Evolutionary conservation across 37 sponge, comb jelly and placozoan genomes (phyloP), one percentile per base, ranked within the genome.

Genomic region (Oscarella lobularis): DNA sequence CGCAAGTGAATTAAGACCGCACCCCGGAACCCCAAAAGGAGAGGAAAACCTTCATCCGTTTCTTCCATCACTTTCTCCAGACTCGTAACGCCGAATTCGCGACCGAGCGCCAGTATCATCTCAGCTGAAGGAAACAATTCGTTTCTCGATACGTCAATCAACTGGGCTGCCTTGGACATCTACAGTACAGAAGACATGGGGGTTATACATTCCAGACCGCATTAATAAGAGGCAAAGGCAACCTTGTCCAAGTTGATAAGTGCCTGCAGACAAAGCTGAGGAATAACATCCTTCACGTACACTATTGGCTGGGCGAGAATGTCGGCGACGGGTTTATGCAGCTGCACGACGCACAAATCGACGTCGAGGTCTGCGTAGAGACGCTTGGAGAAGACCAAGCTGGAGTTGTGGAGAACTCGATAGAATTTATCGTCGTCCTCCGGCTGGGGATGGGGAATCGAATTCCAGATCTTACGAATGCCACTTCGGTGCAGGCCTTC

Each of bases 381-480:
- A 27, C 95, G 91, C 31, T 67, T 3, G 48, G 88, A 87, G 75
- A 94, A 94, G 33, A 70, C 72, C 60, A 66, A 83, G 4, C 79
- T 84, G 40, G 95, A 94, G 76, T 89, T 85, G 76, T 87, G 89
- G 54, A 94, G 79, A 3, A 84, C 86, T 40, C 40, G 67, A 29
- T 67, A 1, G 27, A 27, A 37, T 30, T 14, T 41, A 9, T 76
- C 30, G 68, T 1, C 2, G 79, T 81, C 77, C 76, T 88, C 84
- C 38, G 76, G 38, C 40, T 75, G 31, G 41, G 84, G 80, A 3
- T 80, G 81, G 32, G 89, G 94, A 3, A 76, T 37, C n/a, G 67
- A 68, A 73, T 82, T 67, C 95, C 95, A 94, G 5, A 94, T 20
- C 1, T 32, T 37, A 31, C 36, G 29, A 37, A 94, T 74, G 2